Evolutionary conservation across 1,140 invertebrate species (phyloP).

Genomic region (Probaryconus sp.): DNA sequence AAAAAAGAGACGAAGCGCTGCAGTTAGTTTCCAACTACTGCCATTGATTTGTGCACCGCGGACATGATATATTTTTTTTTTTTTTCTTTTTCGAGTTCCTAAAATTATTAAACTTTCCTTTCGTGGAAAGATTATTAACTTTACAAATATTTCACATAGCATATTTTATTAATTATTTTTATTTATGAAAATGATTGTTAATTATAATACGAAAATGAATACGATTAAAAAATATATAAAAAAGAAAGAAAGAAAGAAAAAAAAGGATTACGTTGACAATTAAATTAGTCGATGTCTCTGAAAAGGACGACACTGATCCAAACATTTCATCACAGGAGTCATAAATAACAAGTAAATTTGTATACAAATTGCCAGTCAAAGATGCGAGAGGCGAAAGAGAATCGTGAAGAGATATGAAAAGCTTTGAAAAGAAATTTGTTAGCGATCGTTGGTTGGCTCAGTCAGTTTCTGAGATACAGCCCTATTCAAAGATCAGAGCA

Average conservation of each 20-base stretch:
- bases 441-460: constrained; percentile 8
- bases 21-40: constrained; percentile 32
- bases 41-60: constrained; percentile 13
- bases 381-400: constrained; percentile 17
- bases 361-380: constrained; percentile 30
- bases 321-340: too few relatives aligned
- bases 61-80: constrained; percentile 1
- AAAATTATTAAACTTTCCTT: too few relatives aligned
- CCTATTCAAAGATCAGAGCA: constrained; percentile 48
- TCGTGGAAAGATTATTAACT: too few relatives aligned
- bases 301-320: too few relatives aligned
- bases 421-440: constrained; percentile 58
- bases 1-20: constrained; percentile 3
- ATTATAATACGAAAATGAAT: too few relatives aligned
- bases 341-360: constrained; percentile 37
- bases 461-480: constrained; percentile 31
- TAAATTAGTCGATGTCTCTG: constrained; percentile 19
- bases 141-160: too few relatives aligned
- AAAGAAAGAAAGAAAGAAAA: too few relatives aligned
- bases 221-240: too few relatives aligned
- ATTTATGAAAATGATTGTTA: too few relatives aligned
- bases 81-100: too few relatives aligned
- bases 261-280: too few relatives aligned
- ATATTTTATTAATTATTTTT: too few relatives aligned
- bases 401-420: constrained; percentile 20